A percentile compares a stretch with the other conserved stretches of the same genome.
Evolutionary conservation across 2,113 vertebrate genomes (phyloP).

Genomic region (Sebastes schlegelii): DNA sequence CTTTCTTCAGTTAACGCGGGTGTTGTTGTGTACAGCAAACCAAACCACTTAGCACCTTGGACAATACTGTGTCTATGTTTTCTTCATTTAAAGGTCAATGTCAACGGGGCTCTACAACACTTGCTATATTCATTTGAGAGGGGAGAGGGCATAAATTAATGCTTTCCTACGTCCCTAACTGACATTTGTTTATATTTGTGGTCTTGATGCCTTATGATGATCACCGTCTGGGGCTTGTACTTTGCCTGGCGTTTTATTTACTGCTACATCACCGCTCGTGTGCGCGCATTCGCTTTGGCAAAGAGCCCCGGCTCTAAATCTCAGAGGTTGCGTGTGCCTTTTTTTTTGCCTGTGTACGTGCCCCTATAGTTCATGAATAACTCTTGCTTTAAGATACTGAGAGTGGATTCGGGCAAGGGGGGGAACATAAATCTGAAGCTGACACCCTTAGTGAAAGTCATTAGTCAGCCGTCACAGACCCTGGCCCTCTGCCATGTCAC

Average conservation of each 20-base stretch:
- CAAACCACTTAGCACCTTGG: background rate
- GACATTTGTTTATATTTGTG: slow-evolving; percentile 60
- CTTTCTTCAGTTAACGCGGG: background rate
- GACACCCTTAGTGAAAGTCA: slow-evolving; percentile 81
- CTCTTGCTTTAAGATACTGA: slow-evolving; percentile 78
- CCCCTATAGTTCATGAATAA: slow-evolving; percentile 74
- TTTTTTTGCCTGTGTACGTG: slow-evolving; percentile 17
- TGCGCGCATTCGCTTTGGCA: slow-evolving; percentile 29
- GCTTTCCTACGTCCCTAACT: slow-evolving; percentile 13
- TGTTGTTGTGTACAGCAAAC: slow-evolving; percentile 9
- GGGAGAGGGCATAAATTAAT: slow-evolving; percentile 24
- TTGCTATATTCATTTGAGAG: background rate
- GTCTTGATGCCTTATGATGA: slow-evolving; percentile 54
- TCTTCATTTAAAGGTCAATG: slow-evolving; percentile 54
- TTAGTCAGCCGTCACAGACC: slow-evolving; percentile 80
- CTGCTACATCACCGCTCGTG: slow-evolving; percentile 47
- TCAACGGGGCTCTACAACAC: slow-evolving; percentile 13
- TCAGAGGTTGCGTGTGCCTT: background rate
- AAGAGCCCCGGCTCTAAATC: slow-evolving; percentile 53
- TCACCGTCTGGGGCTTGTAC: slow-evolving; percentile 43
- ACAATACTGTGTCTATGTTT: background rate
- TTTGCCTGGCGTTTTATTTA: slow-evolving; percentile 56
- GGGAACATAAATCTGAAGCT: slow-evolving; percentile 78
- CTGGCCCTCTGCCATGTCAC: slow-evolving; percentile 73
- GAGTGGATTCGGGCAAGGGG: slow-evolving; percentile 67